These are phyloP conservation scores for Masticophis lateralis DNA, from an alignment of 2,797 vertebrate genomes.

Conservation along the genomic window DNA sequence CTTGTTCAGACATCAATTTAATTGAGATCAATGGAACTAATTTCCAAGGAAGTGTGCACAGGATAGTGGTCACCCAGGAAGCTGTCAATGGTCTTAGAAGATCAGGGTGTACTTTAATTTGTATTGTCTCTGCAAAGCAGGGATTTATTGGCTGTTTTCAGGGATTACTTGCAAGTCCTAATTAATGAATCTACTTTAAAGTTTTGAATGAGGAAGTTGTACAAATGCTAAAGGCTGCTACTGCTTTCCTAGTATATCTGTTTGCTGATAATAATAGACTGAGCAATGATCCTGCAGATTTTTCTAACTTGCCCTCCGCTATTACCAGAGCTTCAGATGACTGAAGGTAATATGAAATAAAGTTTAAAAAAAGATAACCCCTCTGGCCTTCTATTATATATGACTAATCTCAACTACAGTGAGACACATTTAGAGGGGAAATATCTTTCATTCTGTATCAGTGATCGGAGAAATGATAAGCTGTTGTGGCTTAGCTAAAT, in stretches of 20 bases:
- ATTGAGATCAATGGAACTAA: not conserved
- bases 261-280: not conserved
- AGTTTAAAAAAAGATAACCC: not conserved
- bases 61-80: not conserved
- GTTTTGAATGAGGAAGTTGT: slow-evolving; percentile 6
- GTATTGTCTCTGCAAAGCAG: not conserved
- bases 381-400: not conserved
- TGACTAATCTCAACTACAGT: not conserved
- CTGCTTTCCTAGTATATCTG: not conserved
- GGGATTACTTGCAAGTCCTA: slow-evolving; percentile 27
- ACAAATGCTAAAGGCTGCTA: slow-evolving; percentile 18
- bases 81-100: not conserved
- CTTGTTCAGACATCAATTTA: not conserved
- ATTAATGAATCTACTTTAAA: slow-evolving; percentile 40
- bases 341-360: slow-evolving; percentile 3
- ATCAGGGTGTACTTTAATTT: not conserved
- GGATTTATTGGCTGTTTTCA: not conserved
- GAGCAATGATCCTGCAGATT: not conserved
- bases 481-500: not conserved
- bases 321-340: not conserved
- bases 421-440: not conserved
- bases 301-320: slow-evolving; percentile 3
- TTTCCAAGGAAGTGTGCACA: not conserved
- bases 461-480: not conserved
- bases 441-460: not conserved